Percentiles rank a stretch among this genome's conserved stretches.
Conservation (phyloP, 2,888 invertebrate species). For the Ischnura elegans region DNA sequence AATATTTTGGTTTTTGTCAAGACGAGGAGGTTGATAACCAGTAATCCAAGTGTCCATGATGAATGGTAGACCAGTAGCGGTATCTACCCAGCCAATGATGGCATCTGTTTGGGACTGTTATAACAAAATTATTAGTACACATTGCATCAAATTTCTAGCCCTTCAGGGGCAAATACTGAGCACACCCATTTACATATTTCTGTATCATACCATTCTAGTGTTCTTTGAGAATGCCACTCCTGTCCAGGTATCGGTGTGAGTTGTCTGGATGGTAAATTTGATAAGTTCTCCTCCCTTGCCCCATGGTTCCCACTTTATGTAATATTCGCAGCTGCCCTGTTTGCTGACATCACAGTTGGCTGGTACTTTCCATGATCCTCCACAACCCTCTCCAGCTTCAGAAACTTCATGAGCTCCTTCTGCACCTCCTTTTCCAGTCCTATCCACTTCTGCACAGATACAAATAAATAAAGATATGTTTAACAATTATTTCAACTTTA, state of each 20-base stretch:
- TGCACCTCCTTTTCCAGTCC: slow-evolving; percentile 73
- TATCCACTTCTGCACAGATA: slow-evolving; percentile 42
- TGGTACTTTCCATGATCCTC: slow-evolving; percentile 89
- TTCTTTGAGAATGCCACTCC: slow-evolving; percentile 94
- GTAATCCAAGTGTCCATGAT: slow-evolving; percentile 93
- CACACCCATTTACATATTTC: slow-evolving; percentile 68
- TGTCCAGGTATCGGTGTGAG: slow-evolving; percentile 90
- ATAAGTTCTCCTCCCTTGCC: slow-evolving; percentile 84
- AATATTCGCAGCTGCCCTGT: slow-evolving; percentile 87
- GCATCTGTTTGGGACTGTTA: slow-evolving; percentile 91
- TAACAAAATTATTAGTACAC: neutral
- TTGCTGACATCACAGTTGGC: slow-evolving; percentile 83
- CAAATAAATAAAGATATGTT: neutral
- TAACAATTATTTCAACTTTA: too few relatives aligned
- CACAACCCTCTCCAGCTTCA: slow-evolving; percentile 81
- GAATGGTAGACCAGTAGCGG: slow-evolving; percentile 87
- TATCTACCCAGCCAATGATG: slow-evolving; percentile 93
- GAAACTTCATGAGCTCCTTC: slow-evolving; percentile 76
- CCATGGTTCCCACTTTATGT: slow-evolving; percentile 86
- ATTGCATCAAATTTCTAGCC: neutral
- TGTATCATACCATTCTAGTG: slow-evolving; percentile 85
- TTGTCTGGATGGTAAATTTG: slow-evolving; percentile 89
- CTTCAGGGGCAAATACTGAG: neutral
- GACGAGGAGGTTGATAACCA: slow-evolving; percentile 85
- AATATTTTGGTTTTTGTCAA: slow-evolving; percentile 88